Evolutionary conservation across 2,113 vertebrate species (phyloP).

Genomic region (Arenaria interpres): DNA sequence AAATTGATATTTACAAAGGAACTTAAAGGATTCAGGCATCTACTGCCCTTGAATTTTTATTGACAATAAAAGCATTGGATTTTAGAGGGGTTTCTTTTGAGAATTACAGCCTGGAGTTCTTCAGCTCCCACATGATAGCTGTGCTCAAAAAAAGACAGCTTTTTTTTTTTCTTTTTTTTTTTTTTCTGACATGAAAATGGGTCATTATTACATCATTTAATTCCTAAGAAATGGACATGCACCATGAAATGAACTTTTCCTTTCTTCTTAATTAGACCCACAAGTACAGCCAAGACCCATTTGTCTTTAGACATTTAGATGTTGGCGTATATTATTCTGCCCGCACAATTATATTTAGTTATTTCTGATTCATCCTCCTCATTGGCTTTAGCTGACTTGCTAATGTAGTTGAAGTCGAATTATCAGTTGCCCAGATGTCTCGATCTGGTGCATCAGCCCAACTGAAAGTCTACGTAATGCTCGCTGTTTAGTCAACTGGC

Average conservation of each 20-base stretch:
- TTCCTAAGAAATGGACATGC: not conserved
- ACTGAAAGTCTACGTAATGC: not conserved
- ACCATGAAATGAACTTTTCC: not conserved
- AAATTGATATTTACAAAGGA: not conserved
- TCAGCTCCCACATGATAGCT: not conserved
- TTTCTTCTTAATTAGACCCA: not conserved
- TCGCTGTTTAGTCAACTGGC: not conserved
- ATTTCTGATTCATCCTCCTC: not conserved
- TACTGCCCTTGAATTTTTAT: not conserved
- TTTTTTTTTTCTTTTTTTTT: not conserved
- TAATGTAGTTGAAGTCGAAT: not conserved
- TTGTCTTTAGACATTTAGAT: not conserved
- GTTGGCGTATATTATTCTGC: not conserved
- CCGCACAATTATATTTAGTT: not conserved
- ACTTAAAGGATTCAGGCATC: not conserved
- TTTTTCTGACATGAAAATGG: not conserved
- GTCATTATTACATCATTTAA: not conserved
- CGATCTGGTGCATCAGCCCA: not conserved
- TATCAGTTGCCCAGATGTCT: not conserved
- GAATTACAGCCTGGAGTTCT: not conserved
- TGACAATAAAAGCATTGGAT: not conserved
- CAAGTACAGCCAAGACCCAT: not conserved
- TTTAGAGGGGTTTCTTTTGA: not conserved
- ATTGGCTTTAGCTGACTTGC: not conserved
- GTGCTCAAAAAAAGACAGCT: not conserved